Base-by-base conservation (phyloP, 2,113 vertebrate genomes). In the Gymnarchus niloticus region DNA sequence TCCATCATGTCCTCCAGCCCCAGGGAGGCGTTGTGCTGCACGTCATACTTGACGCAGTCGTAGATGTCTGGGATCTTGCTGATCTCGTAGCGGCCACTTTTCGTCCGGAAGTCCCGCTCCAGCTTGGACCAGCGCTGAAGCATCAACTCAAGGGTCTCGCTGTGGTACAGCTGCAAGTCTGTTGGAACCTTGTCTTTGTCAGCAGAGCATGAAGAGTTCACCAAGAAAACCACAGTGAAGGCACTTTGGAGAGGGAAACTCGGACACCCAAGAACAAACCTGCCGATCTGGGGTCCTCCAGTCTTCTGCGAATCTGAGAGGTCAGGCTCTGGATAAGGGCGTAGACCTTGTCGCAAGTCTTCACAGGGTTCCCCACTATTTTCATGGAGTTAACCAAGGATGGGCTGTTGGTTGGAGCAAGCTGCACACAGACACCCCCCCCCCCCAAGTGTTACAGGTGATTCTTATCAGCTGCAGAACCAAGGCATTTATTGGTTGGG, bases 41-140 rank as follows among this genome's bases (percentile, higher is more conserved):
- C 93, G 59, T 99, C 98, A 1, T 99, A 99, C 87, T 99, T 99
- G 92, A 99, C 95, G 87, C 98, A 99, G 92, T 99, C 98, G 0
- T 99, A 99, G 90, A 99, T 99, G 85, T 99, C 98, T 0, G 98
- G 98, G 91, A 99, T 97, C 93, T 99, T 99, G 93, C 98, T 99
- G 92, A 99, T 99, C 92, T 99, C 98, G 1, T 98, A 99, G 76
- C 98, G 97, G 0, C 96, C 96, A 0, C 91, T 98, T 93, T 98
- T 99, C 93, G 95, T 96, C 85, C 95, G 96, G 89, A 99, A 99
- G 88, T 99, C 98, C 82, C 96, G 92, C 90, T 99, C 97, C 89
- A 99, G 93, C 88, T 99, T 99, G 88, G 94, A 97, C 98, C 98
- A 99, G 85, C 98, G 97, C 59, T 99, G 98, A 84, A 99, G 92